Base-by-base conservation (phyloP, 2,113 vertebrate genomes). In the Engraulis encrasicolus region DNA sequence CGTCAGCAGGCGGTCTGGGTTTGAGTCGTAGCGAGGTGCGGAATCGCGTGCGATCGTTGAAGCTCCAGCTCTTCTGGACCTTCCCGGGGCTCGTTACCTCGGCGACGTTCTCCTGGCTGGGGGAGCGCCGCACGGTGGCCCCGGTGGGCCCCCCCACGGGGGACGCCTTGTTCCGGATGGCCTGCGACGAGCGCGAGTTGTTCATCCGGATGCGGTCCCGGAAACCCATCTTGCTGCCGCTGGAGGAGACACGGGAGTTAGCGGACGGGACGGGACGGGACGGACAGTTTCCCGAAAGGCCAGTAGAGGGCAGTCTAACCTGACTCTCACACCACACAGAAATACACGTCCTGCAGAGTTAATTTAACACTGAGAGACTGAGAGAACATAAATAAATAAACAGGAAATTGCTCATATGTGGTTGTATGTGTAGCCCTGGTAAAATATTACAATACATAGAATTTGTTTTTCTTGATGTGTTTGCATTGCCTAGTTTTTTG, bases 51-150 rank as follows among this genome's bases (percentile, higher is more conserved):
- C 98, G 95, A 91, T 99, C 98, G 0, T 99, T 99, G 90, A 99
- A 99, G 90, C 98, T 99, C 98, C 98, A 99, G 90, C 98, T 99
- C 89, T 99, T 99, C 93, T 98, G 98, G 85, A 99, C 98, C 89
- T 98, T 99, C 83, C 94, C 96, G 0, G 98, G 97, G 89, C 97
- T 99, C 84, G 92, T 88, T 78, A 94, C 90, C 83, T 98, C 97
- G 0, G 95, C 90, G 1, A 95, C n/a, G 4, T 97, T 97, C 93
- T 99, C 98, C 0, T 95, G 94, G 84, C 92, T 94, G 86, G 97
- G 96, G 1, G 97, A 96, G 11, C 91, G 94, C 19, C 95, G 94
- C 19, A 94, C 93, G 2, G 94, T n/a, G n/a, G 85, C 0, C 96
- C 95, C 0, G 96, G 95, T 0, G 94, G n/a, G n/a, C n/a, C n/a